Percentiles rank a stretch among this genome's conserved stretches.
Evolutionary conservation across 2,888 invertebrate genomes (phyloP).

Genomic region (Coenonympha arcania): DNA sequence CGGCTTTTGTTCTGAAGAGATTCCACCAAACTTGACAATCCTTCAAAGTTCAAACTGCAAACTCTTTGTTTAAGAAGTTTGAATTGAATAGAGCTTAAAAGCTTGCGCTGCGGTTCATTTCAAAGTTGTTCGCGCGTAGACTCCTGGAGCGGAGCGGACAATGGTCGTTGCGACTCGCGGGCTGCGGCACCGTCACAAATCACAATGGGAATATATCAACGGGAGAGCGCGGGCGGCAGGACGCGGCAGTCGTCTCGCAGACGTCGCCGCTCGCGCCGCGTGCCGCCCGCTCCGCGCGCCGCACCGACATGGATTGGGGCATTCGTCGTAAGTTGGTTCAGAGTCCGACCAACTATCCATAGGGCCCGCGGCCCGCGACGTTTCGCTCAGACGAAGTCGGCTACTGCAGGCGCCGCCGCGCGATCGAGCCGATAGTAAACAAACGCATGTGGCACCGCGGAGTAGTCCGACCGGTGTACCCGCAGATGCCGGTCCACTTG

Average conservation of each 20-base stretch:
- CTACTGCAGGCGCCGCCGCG: constrained; percentile 30
- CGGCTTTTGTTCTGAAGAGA: too few relatives aligned
- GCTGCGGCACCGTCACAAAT: too few relatives aligned
- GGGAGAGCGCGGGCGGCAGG: constrained; percentile 57
- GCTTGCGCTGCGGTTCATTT: constrained; percentile 10
- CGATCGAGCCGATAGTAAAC: constrained; percentile 67
- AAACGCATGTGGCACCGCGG: constrained; percentile 66
- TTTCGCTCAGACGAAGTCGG: constrained; percentile 24
- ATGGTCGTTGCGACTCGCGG: constrained; percentile 43
- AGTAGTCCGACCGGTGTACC: constrained; percentile 69
- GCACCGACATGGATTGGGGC: constrained; percentile 70
- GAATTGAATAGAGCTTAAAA: not conserved
- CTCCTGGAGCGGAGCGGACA: constrained; percentile 42
- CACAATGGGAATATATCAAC: constrained; percentile 49
- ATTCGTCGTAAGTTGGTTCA: constrained; percentile 66
- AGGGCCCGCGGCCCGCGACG: constrained; percentile 29
- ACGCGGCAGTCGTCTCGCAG: constrained; percentile 67
- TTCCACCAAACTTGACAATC: too few relatives aligned
- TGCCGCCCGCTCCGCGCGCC: constrained; percentile 43
- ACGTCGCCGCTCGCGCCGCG: constrained; percentile 66
- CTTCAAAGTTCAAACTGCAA: too few relatives aligned
- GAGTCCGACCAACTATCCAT: constrained; percentile 37
- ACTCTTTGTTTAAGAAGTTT: too few relatives aligned
- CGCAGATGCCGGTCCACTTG: constrained; percentile 67
- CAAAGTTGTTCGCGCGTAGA: constrained; percentile 23